phyloP scores from a whole-genome alignment of 2,797 vertebrate genomes.

The Falco novaeseelandiae region DNA sequence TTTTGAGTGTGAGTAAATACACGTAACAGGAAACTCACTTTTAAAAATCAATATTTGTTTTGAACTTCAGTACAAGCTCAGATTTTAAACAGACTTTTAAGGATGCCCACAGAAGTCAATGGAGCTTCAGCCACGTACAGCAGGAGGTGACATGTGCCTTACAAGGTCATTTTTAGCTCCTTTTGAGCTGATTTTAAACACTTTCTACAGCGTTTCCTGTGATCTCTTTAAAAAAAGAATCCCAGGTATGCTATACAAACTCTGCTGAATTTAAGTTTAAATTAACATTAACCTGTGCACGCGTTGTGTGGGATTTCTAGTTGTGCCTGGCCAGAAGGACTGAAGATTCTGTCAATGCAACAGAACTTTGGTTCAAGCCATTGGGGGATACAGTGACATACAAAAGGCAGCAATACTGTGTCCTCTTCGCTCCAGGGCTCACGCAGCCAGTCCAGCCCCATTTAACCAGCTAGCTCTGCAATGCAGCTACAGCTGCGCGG shows the following conservation, averaged over 20 bases:
- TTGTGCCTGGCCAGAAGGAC: background rate
- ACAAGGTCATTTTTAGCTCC: background rate
- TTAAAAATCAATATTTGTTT: background rate
- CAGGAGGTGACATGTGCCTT: background rate
- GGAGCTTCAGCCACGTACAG: background rate
- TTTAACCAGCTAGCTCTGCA: constrained; percentile 54
- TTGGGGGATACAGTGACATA: background rate
- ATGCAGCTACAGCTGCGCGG: constrained; percentile 59
- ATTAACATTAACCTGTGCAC: background rate
- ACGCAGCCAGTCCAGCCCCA: background rate
- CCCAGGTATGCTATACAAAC: background rate
- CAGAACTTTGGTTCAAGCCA: background rate
- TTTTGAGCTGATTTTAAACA: background rate
- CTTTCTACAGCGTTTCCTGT: background rate
- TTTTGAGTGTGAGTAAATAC: background rate
- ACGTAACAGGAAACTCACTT: background rate
- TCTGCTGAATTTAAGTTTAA: background rate
- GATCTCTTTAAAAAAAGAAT: background rate
- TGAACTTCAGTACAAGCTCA: background rate
- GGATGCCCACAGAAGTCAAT: background rate
- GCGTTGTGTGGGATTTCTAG: background rate
- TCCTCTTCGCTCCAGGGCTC: background rate
- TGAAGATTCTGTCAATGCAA: background rate
- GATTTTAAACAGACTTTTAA: background rate
- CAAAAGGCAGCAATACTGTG: background rate